Evolutionary conservation across 2,797 vertebrate species (phyloP).

Genomic region (Lithobates pipiens): DNA sequence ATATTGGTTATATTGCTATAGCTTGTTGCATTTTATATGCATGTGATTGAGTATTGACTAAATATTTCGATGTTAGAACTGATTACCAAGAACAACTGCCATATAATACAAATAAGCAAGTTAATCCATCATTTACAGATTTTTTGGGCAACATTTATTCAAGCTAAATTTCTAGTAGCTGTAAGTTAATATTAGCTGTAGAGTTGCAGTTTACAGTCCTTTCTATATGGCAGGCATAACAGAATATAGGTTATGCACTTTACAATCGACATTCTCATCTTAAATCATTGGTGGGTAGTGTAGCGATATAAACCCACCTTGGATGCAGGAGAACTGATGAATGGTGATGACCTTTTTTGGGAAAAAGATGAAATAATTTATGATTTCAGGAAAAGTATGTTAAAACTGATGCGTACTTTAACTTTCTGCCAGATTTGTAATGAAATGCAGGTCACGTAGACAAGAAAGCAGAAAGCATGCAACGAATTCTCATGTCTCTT

Average conservation of each 20-base stretch:
- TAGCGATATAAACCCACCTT: constrained; percentile 40
- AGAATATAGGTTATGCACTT: constrained; percentile 41
- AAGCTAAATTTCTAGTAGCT: not conserved
- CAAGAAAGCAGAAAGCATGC: not conserved
- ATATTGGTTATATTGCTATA: too few relatives aligned
- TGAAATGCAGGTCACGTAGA: not conserved
- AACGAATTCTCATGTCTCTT: not conserved
- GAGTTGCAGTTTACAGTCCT: not conserved
- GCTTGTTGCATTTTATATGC: too few relatives aligned
- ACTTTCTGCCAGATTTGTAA: not conserved
- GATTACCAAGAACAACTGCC: not conserved
- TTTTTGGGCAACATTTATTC: not conserved
- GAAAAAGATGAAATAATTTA: constrained; percentile 41
- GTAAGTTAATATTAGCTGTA: not conserved
- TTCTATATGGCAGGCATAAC: not conserved
- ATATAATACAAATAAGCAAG: not conserved
- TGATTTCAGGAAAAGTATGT: constrained; percentile 21
- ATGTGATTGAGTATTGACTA: not conserved
- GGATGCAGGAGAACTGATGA: constrained; percentile 33
- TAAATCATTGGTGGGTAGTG: constrained; percentile 47
- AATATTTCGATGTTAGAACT: not conserved
- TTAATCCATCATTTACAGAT: not conserved
- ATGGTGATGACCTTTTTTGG: constrained; percentile 47
- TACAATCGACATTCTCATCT: constrained; percentile 23
- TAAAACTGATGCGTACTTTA: constrained; percentile 14